Conservation (phyloP, 1,140 invertebrate species). For the Drosophila lacertosa region DNA sequence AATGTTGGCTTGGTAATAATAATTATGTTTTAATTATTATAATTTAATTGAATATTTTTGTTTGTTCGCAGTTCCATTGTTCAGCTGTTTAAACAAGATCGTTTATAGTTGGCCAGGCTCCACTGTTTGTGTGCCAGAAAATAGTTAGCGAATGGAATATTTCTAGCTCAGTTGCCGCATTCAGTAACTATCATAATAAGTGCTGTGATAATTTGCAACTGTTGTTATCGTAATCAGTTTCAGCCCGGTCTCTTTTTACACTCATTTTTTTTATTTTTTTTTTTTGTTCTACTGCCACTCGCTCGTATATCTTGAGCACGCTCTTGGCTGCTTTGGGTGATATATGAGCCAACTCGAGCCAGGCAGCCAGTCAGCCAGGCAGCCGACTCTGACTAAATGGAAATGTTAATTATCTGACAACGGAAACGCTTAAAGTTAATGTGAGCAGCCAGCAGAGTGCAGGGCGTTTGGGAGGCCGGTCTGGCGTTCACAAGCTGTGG, state of each 20-base stretch:
- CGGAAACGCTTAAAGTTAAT: conserved; percentile 57
- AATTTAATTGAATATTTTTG: too few relatives aligned
- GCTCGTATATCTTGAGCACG: conserved; percentile 28
- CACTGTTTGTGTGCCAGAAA: too few relatives aligned
- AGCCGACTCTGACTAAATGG: conserved; percentile 50
- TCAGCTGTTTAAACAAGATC: too few relatives aligned
- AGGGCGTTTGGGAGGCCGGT: conserved; percentile 22
- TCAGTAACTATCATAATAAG: conserved; percentile 10
- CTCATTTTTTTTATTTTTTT: not conserved
- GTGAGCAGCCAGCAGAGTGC: conserved; percentile 14
- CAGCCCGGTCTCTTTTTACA: conserved; percentile 10
- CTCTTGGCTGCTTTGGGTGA: conserved; percentile 22
- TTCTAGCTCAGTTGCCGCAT: too few relatives aligned
- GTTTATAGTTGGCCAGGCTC: too few relatives aligned
- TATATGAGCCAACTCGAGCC: conserved; percentile 28
- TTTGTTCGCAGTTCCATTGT: too few relatives aligned
- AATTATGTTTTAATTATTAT: too few relatives aligned
- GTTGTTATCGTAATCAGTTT: conserved; percentile 37
- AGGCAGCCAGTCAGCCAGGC: not conserved
- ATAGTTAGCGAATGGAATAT: not conserved
- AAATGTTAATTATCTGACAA: conserved; percentile 80
- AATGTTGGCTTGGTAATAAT: too few relatives aligned
- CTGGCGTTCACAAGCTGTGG: not conserved
- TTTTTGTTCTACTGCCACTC: not conserved
- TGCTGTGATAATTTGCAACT: conserved; percentile 43